These are phyloP conservation scores for Onychomys torridus DNA, from an alignment of 2,797 vertebrate genomes.

Conservation along the genomic window DNA sequence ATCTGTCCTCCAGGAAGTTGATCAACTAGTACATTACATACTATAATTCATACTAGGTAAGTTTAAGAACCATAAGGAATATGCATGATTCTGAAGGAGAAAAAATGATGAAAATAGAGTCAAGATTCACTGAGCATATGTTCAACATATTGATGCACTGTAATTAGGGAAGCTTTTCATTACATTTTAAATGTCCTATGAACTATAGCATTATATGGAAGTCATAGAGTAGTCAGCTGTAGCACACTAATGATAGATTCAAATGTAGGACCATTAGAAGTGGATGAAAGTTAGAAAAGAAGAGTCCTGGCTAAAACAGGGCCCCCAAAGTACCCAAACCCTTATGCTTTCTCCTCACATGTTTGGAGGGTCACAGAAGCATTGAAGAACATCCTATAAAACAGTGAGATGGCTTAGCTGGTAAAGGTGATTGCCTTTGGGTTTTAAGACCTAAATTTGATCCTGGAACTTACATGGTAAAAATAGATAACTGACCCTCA, in stretches of 20 bases:
- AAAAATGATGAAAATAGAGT: not conserved
- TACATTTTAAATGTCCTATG: conserved; percentile 8
- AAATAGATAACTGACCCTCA: not conserved
- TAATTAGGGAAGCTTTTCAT: conserved; percentile 32
- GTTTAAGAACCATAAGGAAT: conserved; percentile 34
- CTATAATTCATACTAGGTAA: conserved; percentile 33
- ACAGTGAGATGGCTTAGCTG: not conserved
- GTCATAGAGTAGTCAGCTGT: not conserved
- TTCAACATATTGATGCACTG: conserved; percentile 5
- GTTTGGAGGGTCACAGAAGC: conserved; percentile 40
- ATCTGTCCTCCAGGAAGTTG: conserved; percentile 24
- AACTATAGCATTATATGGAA: not conserved
- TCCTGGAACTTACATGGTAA: not conserved
- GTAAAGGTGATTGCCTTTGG: not conserved
- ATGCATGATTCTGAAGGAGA: not conserved
- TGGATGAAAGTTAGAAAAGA: not conserved
- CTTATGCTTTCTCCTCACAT: not conserved
- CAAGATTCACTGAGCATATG: conserved; percentile 21
- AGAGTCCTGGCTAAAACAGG: not conserved
- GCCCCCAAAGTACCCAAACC: not conserved
- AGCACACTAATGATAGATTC: not conserved
- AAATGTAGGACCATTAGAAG: not conserved
- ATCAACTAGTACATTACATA: conserved; percentile 26
- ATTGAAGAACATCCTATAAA: not conserved
- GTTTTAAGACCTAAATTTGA: not conserved